Base-by-base conservation (phyloP, 1,140 invertebrate genomes). In the Meloidogyne floridensis region DNA sequence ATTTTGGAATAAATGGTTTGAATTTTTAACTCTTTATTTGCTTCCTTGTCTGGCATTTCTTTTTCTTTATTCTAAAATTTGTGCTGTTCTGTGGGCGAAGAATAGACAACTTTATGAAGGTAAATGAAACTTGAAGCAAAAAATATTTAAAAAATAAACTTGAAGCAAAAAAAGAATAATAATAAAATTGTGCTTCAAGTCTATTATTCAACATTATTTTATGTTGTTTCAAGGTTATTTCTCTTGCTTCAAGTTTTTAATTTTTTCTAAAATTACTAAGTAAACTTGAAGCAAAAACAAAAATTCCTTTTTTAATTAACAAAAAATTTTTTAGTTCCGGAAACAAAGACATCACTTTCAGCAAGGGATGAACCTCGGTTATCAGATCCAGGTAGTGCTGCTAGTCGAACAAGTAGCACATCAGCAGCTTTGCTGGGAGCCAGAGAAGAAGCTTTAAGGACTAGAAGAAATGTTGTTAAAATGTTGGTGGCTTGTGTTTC, bases 401-500 rank as follows among this genome's bases (percentile, higher is more conserved):
- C 72, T 32, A 47, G 53, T 6, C n/a, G 72, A n/a, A 15, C 72
- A 18, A 51, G 72, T n/a, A n/a, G 72, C 13, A n/a, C 77, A 42
- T 72, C 20, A 13, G 65, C 65, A 43, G 53, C 54, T 43, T 56
- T 77, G 20, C 47, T 76, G 3, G 65, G 59, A 18, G 81, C 83
- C 56, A 65, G 80, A 56, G 72, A 80, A 42, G 87, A 89, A 51
- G 82, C 87, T 54, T 76, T 89, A 59, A 71, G 72, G 32, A 90
- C 82, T 47, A 56, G 88, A 43, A 71, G 88, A 72, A 87, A 82
- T 78, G 88, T 89, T 20, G 86, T 89, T 32, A 89, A 89, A 80
- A 90, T 89, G 88, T 78, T 89, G 10, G 87, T 89, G 2, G 88
- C 89, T 42, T 89, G 89, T 82, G 89, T 90, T n/a, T 81, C 77